Evolutionary conservation across 2,888 invertebrate genomes (phyloP), one percentile per base, ranked within the genome.

Genomic region (Caenorhabditis uteleia): DNA sequence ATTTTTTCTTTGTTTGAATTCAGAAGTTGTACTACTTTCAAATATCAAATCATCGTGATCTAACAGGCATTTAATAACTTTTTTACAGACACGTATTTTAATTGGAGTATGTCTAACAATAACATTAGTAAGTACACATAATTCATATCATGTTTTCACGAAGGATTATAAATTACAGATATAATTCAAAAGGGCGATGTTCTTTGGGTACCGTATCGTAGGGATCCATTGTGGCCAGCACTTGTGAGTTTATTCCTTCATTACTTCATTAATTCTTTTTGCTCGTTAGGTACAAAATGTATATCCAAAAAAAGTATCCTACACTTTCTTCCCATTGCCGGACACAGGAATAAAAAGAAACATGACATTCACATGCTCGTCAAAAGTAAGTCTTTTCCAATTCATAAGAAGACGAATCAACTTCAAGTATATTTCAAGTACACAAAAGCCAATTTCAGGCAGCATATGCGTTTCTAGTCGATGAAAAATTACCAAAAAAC

Each of bases 141-240:
- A n/a, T n/a, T n/a, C n/a, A n/a, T n/a, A n/a, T n/a, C n/a, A n/a
- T n/a, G n/a, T n/a, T n/a, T n/a, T n/a, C n/a, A n/a, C n/a, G n/a
- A n/a, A n/a, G n/a, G n/a, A n/a, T 20, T 16, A 38, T 8, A n/a
- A 16, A 23, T 42, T 42, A 3, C 40, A 42, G 42, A 21, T 25
- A 6, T 25, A 33, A 25, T 69, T 20, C 42, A 58, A 25, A 68
- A 66, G 47, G 77, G 74, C 23, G 77, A 78, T 36, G 62, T 79
- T 10, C 50, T 77, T 20, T 79, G 75, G 77, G 78, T 74, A 6
- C 72, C 72, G 3, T 79, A 72, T 48, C 65, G 77, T 27, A 58
- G 54, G 33, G 55, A 57, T 27, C 70, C 70, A 8, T 21, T 65
- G 31, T 79, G 78, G 78, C 79, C 79, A 12, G 73, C 78, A 18